Evolutionary conservation across 2,888 invertebrate species (phyloP).

Genomic region (Drosophila nr. perissopoda): DNA sequence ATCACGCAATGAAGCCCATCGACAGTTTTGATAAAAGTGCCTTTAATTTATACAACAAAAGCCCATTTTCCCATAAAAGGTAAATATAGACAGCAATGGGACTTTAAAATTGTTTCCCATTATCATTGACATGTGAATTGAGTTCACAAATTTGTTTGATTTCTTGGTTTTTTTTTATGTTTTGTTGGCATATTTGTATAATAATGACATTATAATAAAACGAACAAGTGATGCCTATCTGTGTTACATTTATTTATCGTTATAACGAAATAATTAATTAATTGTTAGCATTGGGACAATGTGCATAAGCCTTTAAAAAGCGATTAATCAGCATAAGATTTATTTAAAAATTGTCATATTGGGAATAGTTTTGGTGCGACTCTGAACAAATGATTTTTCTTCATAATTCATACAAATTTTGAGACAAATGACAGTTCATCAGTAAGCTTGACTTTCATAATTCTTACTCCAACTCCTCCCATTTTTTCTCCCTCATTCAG

Average conservation of each 20-base stretch:
- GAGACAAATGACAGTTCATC: neutral
- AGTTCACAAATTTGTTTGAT: constrained; percentile 23
- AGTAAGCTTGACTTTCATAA: neutral
- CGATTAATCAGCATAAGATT: constrained; percentile 25
- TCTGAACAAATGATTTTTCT: neutral
- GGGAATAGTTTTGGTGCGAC: neutral
- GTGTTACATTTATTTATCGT: constrained; percentile 28
- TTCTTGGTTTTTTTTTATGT: constrained; percentile 13
- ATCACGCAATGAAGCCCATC: constrained; percentile 42
- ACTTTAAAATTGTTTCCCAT: constrained; percentile 25
- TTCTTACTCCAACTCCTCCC: neutral
- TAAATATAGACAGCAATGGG: constrained; percentile 42
- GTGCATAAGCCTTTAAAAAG: constrained; percentile 22
- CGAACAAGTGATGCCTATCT: constrained; percentile 25
- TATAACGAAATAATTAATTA: constrained; percentile 57
- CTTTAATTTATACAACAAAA: constrained; percentile 50
- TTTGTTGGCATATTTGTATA: constrained; percentile 21
- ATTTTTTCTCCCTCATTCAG: neutral
- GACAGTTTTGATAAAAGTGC: constrained; percentile 50
- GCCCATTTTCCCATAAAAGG: constrained; percentile 57
- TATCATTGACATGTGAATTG: constrained; percentile 38
- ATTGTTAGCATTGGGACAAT: constrained; percentile 19
- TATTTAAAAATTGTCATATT: constrained; percentile 7
- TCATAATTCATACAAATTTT: neutral
- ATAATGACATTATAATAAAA: constrained; percentile 60